A percentile compares a stretch with the other conserved stretches of the same genome.
These are phyloP conservation scores for Antechinus stuartii DNA, from an alignment of 2,113 vertebrate genomes.

Conservation along the genomic window DNA sequence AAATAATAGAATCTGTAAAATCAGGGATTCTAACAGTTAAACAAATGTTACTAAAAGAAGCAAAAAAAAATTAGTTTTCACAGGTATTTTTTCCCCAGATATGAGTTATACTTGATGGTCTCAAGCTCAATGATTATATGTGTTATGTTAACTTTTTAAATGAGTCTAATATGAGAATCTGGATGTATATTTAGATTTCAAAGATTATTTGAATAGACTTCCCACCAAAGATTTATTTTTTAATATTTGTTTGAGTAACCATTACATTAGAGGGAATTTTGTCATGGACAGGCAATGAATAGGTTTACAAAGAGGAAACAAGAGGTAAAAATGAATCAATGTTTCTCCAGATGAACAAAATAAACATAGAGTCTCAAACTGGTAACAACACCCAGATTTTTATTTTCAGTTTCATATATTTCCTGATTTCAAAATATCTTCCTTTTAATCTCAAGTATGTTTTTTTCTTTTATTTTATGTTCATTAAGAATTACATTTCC, in stretches of 20 bases:
- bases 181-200: constrained; percentile 35
- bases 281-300: not conserved
- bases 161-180: constrained; percentile 23
- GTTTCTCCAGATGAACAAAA: not conserved
- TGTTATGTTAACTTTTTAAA: constrained; percentile 22
- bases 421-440: not conserved
- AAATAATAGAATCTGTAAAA: not conserved
- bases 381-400: not conserved
- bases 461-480: not conserved
- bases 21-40: constrained; percentile 40
- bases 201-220: constrained; percentile 59
- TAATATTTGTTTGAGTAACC: constrained; percentile 39
- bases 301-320: not conserved
- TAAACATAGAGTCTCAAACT: not conserved
- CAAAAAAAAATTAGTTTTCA: constrained; percentile 30
- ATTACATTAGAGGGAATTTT: constrained; percentile 49
- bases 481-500: not conserved
- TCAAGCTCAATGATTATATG: not conserved
- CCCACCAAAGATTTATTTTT: constrained; percentile 60
- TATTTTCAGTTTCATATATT: not conserved
- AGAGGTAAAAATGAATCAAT: not conserved
- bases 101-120: not conserved
- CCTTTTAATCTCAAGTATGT: not conserved
- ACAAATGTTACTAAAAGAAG: constrained; percentile 31
- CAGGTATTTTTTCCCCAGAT: not conserved